Conservation (phyloP, 1,140 invertebrate genomes). For the Himalopsyche phryganea region DNA sequence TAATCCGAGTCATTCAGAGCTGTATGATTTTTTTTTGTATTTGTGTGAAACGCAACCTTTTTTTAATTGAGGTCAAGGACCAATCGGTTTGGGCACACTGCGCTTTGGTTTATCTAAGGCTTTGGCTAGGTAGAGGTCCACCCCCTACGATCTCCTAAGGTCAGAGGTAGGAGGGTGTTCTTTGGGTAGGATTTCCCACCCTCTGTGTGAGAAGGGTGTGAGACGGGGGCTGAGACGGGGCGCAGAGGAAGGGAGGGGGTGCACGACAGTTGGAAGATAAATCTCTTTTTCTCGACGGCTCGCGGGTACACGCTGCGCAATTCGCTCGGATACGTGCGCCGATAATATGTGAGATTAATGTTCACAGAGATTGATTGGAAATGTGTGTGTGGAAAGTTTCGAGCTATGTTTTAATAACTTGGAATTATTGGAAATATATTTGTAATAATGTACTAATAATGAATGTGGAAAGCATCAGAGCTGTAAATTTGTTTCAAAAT, state of each 20-base stretch:
- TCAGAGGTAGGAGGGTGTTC: slow-evolving; percentile 4
- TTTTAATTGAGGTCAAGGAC: too few species aligned
- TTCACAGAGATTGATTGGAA: too few species aligned
- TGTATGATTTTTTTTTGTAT: too few species aligned
- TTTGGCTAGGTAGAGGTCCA: neutral
- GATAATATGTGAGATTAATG: too few species aligned
- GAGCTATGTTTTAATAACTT: too few species aligned
- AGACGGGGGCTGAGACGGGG: slow-evolving; percentile 4
- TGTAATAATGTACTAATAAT: too few species aligned
- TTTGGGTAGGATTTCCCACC: neutral
- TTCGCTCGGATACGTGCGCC: neutral
- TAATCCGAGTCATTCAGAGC: too few species aligned
- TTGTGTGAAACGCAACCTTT: too few species aligned
- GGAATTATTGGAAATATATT: too few species aligned
- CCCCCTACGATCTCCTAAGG: neutral
- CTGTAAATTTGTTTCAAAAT: too few species aligned
- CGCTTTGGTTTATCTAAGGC: neutral
- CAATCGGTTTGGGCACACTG: neutral
- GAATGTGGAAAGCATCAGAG: too few species aligned
- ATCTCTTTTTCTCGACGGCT: slow-evolving; percentile 34
- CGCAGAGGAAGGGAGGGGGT: slow-evolving; percentile 6
- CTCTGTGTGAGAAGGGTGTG: slow-evolving; percentile 7
- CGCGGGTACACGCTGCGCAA: slow-evolving; percentile 6
- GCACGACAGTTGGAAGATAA: slow-evolving; percentile 34
- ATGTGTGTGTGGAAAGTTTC: too few species aligned